A percentile compares a stretch with the other conserved stretches of the same genome.
phyloP scores from a whole-genome alignment of 2,797 vertebrate species.

The Dermochelys coriacea region DNA sequence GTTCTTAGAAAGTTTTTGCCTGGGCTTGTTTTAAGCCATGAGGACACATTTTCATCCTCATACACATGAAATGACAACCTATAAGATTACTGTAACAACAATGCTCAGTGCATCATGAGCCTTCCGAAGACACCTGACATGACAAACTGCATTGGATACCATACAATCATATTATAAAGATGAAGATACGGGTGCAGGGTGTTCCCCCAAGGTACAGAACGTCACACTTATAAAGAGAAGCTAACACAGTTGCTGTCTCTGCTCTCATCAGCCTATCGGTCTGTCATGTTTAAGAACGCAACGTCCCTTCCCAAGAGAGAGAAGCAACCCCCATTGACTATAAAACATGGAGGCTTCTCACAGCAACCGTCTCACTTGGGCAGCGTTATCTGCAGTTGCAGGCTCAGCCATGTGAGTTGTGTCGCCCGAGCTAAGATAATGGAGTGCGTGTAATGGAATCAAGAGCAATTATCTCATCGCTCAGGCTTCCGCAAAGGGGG shows the following conservation, averaged over 20 bases:
- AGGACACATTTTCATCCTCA: no score
- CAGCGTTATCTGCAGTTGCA: not conserved
- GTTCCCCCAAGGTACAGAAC: no score
- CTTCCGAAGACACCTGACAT: no score
- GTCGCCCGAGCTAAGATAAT: not conserved
- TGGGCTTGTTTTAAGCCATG: no score
- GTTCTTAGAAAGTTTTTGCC: no score
- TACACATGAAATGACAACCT: no score
- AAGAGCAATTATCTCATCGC: not conserved
- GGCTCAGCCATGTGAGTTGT: not conserved
- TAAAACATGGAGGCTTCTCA: not conserved
- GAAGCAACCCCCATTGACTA: not conserved
- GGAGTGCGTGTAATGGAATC: not conserved
- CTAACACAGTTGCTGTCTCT: rapidly evolving
- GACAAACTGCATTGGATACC: no score
- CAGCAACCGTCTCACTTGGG: not conserved
- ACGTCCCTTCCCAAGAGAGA: not conserved
- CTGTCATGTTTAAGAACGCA: not conserved
- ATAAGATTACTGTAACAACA: no score
- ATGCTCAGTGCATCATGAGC: no score
- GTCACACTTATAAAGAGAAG: not conserved
- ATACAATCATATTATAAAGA: no score
- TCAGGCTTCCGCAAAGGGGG: not conserved
- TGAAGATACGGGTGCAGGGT: no score
- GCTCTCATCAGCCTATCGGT: not conserved